Conservation (phyloP, 2,797 vertebrate genomes). For the Anomalospiza imberbis region DNA sequence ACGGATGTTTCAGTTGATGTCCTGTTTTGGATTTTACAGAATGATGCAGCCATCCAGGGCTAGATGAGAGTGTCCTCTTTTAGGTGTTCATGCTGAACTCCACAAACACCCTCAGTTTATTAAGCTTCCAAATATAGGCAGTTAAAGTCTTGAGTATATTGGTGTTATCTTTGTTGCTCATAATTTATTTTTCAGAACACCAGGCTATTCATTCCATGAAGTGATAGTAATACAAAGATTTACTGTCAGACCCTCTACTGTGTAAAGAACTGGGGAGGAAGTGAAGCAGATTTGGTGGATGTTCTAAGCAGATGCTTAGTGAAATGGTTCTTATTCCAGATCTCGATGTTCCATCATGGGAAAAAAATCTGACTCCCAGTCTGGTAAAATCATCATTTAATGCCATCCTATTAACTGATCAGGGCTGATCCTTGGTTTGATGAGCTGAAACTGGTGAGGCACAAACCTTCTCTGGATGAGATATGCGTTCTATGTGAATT, state of each 20-base stretch:
- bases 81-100: slow-evolving; percentile 3
- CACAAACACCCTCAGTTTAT: not conserved
- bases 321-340: not conserved
- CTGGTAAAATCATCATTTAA: not conserved
- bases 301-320: not conserved
- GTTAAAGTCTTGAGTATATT: slow-evolving; percentile 10
- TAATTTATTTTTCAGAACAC: not conserved
- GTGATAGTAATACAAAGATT: not conserved
- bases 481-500: not conserved
- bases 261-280: not conserved
- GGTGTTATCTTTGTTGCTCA: not conserved
- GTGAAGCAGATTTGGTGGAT: not conserved
- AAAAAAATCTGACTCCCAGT: not conserved
- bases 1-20: slow-evolving; percentile 39
- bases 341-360: not conserved
- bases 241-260: not conserved
- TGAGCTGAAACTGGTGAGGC: not conserved
- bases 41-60: slow-evolving; percentile 13
- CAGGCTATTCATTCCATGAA: not conserved
- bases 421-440: not conserved
- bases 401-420: not conserved
- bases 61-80: slow-evolving; percentile 24
- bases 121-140: not conserved
- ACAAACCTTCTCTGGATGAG: not conserved
- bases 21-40: slow-evolving; percentile 37